A percentile compares a stretch with the other conserved stretches of the same genome.
phyloP scores from a whole-genome alignment of 1,140 invertebrate species.

The Bombus impatiens region DNA sequence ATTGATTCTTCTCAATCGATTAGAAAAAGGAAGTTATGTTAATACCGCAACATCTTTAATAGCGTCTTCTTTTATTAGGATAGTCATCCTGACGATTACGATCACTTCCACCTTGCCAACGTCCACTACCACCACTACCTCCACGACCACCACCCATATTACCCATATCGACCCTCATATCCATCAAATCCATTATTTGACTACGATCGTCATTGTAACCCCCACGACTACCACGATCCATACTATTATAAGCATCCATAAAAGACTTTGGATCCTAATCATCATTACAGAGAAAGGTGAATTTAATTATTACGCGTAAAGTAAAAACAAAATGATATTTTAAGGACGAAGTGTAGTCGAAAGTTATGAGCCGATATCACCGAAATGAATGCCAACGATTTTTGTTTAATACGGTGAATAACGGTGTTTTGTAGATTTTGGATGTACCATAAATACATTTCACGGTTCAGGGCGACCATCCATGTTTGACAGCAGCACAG shows the following conservation, averaged over 20 bases:
- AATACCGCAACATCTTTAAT: conserved; percentile 67
- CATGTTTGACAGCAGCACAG: conserved; percentile 82
- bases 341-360: conserved; percentile 2
- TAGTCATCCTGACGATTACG: conserved; percentile 81
- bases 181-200: conserved; percentile 82
- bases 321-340: not conserved
- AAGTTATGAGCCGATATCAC: conserved; percentile 46
- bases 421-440: conserved; percentile 60
- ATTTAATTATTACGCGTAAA: conserved; percentile 20
- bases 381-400: conserved; percentile 49
- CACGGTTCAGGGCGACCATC: conserved; percentile 79
- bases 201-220: conserved; percentile 81
- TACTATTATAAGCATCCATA: conserved; percentile 81
- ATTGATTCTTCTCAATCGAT: conserved; percentile 12
- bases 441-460: conserved; percentile 72
- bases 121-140: conserved; percentile 71
- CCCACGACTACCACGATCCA: conserved; percentile 79
- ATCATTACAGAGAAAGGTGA: conserved; percentile 17
- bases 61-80: conserved; percentile 82
- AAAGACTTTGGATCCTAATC: conserved; percentile 81
- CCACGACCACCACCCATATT: conserved; percentile 73
- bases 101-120: conserved; percentile 78
- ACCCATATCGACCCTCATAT: conserved; percentile 82
- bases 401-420: conserved; percentile 55
- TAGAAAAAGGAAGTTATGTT: conserved; percentile 17